Evolutionary conservation across 2,113 vertebrate genomes (phyloP).

Genomic region (pig (Sus scrofa)): T2T-Sscrofa CM000813.6:103531501-103532000

Average conservation of each 20-base stretch:
- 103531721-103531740: not conserved
- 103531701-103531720: not conserved
- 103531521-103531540: not conserved
- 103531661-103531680: not conserved
- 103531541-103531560: not conserved
- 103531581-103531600: not conserved
- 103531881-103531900: not conserved
- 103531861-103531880: not conserved
- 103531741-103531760: not conserved
- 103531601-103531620: not conserved
- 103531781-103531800: not conserved
- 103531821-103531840: not conserved
- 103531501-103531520: not conserved
- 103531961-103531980: not conserved
- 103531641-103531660: not conserved
- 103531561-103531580: not conserved
- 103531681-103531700: not conserved
- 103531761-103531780: not conserved
- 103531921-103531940: not conserved
- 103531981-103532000: not conserved
- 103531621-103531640: not conserved
- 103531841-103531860: not conserved
- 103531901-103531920: not conserved
- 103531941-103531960: not conserved
- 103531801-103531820: not conserved